Conservation (phyloP, 2,888 invertebrate species). For the Urechis unicinctus region DNA sequence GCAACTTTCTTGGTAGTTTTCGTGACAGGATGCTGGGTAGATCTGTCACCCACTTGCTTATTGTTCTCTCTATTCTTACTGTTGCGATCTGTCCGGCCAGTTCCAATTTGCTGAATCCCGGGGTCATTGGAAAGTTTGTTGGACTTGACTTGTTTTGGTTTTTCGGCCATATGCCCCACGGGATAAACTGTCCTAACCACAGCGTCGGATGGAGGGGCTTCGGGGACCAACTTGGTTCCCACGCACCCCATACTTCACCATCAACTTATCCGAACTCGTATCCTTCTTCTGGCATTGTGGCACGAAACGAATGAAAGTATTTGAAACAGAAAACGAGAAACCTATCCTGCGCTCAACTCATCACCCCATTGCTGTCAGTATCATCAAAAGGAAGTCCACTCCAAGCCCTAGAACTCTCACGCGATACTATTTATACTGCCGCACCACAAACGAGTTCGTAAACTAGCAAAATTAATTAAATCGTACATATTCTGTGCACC, state of each 20-base stretch:
- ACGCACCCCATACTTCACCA: conserved; percentile 43
- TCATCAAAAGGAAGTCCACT: too few relatives aligned
- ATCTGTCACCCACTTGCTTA: background rate
- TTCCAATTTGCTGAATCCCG: too few relatives aligned
- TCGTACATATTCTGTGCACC: too few relatives aligned
- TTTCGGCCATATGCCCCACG: background rate
- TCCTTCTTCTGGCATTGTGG: too few relatives aligned
- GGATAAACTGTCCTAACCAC: background rate
- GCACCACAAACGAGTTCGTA: too few relatives aligned
- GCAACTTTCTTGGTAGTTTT: conserved; percentile 26
- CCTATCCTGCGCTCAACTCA: too few relatives aligned
- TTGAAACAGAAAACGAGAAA: too few relatives aligned
- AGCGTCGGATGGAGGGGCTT: conserved; percentile 23
- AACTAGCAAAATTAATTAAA: too few relatives aligned
- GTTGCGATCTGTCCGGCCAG: background rate
- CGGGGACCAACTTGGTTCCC: conserved; percentile 43
- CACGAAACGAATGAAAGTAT: too few relatives aligned
- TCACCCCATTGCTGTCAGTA: too few relatives aligned
- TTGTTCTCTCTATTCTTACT: background rate
- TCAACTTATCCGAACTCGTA: background rate
- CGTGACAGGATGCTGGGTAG: background rate
- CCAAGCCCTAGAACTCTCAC: too few relatives aligned
- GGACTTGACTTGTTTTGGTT: background rate
- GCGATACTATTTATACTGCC: too few relatives aligned
- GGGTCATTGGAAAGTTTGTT: background rate